These are phyloP conservation scores for Umimayanthus kanabou DNA, from an alignment of 92 coral and sea anemone genomes.

Conservation along the genomic window DNA sequence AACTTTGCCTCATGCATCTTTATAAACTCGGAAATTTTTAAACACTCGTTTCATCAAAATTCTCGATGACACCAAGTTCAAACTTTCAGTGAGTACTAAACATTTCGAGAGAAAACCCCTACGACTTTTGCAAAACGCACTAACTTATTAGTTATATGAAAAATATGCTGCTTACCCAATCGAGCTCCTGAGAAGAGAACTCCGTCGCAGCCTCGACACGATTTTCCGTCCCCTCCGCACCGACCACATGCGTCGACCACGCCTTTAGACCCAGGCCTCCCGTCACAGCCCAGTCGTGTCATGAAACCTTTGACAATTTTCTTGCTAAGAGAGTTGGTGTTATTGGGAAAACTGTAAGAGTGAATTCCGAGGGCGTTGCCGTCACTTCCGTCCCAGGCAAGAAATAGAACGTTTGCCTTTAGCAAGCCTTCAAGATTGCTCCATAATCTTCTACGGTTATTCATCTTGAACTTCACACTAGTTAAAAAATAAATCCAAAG, in stretches of 20 bases:
- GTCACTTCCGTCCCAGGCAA: conserved; percentile 76
- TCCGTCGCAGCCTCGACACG: conserved; percentile 73
- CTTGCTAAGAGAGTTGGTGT: conserved; percentile 54
- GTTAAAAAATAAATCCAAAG: not conserved
- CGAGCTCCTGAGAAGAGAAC: conserved; percentile 55
- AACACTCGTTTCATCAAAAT: no score
- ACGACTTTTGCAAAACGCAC: not conserved
- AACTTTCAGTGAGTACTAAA: no score
- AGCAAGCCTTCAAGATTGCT: conserved; percentile 52
- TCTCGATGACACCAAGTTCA: no score
- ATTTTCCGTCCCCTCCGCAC: conserved; percentile 71
- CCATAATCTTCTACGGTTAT: conserved; percentile 57
- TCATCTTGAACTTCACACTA: conserved; percentile 67
- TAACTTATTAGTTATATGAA: not conserved
- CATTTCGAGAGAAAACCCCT: no score
- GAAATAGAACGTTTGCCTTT: conserved; percentile 42
- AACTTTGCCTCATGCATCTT: no score
- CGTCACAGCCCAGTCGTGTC: conserved; percentile 63
- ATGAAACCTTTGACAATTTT: conserved; percentile 43
- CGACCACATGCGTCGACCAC: conserved; percentile 55
- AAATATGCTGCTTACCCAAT: conserved; percentile 45
- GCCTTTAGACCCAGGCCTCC: conserved; percentile 65
- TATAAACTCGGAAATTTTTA: no score
- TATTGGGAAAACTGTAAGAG: conserved; percentile 38
- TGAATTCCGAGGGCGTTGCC: conserved; percentile 51